Conservation (phyloP, 2,888 invertebrate genomes). For the Adelognathus sp. region DNA sequence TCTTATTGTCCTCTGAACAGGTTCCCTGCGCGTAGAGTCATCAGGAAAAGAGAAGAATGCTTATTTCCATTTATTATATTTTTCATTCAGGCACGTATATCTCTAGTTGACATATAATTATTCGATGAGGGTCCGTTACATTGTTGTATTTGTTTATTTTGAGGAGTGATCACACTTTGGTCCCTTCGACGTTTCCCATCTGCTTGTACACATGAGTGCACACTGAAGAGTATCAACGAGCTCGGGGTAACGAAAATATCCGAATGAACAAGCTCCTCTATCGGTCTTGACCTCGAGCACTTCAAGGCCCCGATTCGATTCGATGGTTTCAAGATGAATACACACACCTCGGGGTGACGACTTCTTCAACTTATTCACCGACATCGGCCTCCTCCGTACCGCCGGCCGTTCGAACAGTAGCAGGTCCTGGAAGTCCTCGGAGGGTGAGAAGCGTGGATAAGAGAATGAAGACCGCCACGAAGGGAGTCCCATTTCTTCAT, state of each 20-base stretch:
- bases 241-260: background rate
- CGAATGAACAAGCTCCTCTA: too few species aligned
- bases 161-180: constrained; percentile 4
- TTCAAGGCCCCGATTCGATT: constrained; percentile 69
- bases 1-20: background rate
- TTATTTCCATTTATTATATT: too few species aligned
- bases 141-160: too few species aligned
- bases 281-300: background rate
- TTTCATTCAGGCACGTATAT: too few species aligned
- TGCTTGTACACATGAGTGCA: constrained; percentile 4
- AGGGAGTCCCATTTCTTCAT: constrained; percentile 34
- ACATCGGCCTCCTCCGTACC: constrained; percentile 26
- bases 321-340: constrained; percentile 74
- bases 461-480: constrained; percentile 1
- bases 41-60: too few species aligned
- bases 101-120: too few species aligned
- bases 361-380: constrained; percentile 48
- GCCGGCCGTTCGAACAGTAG: constrained; percentile 44
- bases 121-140: too few species aligned
- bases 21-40: background rate
- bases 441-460: constrained; percentile 8
- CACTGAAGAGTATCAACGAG: constrained; percentile 18
- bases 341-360: constrained; percentile 63
- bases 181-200: background rate
- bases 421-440: constrained; percentile 28